These are phyloP conservation scores for Platichthys stellatus DNA, from an alignment of 2,113 vertebrate genomes.

Conservation along the genomic window DNA sequence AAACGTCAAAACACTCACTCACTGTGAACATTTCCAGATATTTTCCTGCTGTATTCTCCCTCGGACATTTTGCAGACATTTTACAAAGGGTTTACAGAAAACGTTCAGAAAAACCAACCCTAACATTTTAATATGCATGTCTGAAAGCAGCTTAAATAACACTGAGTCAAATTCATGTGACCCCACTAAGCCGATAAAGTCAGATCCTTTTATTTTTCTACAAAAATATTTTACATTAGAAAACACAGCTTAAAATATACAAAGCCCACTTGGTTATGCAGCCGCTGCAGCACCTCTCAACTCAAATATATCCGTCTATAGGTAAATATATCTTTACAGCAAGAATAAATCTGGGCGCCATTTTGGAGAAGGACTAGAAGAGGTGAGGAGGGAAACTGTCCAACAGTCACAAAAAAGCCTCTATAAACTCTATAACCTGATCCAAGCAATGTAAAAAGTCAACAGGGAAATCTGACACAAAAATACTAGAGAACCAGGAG, in stretches of 20 bases:
- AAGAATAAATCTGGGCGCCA: constrained; percentile 57
- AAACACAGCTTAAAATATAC: constrained; percentile 81
- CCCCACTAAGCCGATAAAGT: constrained; percentile 10
- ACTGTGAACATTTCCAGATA: too few relatives aligned
- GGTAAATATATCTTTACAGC: constrained; percentile 78
- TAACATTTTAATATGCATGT: too few relatives aligned
- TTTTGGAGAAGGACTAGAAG: constrained; percentile 17
- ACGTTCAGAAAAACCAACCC: too few relatives aligned
- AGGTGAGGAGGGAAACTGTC: background rate
- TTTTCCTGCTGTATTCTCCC: too few relatives aligned
- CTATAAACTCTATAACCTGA: constrained; percentile 28
- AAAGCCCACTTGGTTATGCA: constrained; percentile 67
- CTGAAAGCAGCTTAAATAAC: too few relatives aligned
- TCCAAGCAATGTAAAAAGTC: constrained; percentile 29
- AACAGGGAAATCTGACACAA: constrained; percentile 41
- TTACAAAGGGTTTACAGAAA: too few relatives aligned
- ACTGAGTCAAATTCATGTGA: background rate
- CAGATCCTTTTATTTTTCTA: constrained; percentile 68
- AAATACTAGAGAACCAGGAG: constrained; percentile 39
- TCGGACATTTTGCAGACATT: too few relatives aligned
- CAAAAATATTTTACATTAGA: constrained; percentile 84
- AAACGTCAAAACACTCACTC: too few relatives aligned
- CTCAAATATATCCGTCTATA: constrained; percentile 79
- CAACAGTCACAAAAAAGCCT: constrained; percentile 32
- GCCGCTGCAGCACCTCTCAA: constrained; percentile 63